Percentiles rank a stretch among this genome's conserved stretches.
Conservation (phyloP, 1,140 invertebrate genomes). For the Conus betulinus region DNA sequence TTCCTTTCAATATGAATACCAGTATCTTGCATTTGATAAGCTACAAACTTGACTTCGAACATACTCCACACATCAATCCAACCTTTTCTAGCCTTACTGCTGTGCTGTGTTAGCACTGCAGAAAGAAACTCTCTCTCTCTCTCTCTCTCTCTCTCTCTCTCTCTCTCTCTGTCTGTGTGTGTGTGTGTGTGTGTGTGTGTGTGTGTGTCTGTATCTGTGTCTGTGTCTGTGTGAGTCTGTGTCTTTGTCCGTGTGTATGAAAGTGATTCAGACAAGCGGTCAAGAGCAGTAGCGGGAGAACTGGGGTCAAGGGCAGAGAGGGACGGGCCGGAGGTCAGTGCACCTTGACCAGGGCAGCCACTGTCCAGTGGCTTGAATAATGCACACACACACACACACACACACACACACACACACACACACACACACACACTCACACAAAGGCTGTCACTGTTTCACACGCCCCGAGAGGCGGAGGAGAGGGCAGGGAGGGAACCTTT, state of each 20-base stretch:
- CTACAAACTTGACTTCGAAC: too few species aligned
- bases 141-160: too few species aligned
- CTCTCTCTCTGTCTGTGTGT: not conserved
- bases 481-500: too few species aligned
- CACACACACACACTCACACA: not conserved
- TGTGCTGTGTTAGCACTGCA: too few species aligned
- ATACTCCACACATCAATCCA: too few species aligned
- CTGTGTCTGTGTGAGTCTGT: not conserved
- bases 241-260: not conserved
- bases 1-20: too few species aligned
- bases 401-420: constrained; percentile 21
- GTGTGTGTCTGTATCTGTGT: not conserved
- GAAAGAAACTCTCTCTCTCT: too few species aligned
- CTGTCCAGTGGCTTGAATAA: not conserved
- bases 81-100: too few species aligned
- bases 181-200: constrained; percentile 5
- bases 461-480: too few species aligned
- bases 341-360: not conserved
- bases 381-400: constrained; percentile 18
- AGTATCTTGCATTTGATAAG: too few species aligned
- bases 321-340: not conserved
- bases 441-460: not conserved
- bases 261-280: too few species aligned
- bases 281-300: too few species aligned
- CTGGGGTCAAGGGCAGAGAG: not conserved